Evolutionary conservation across 1,140 invertebrate genomes (phyloP), one percentile per base, ranked within the genome.

Genomic region (Drosophila tsacasi): DNA sequence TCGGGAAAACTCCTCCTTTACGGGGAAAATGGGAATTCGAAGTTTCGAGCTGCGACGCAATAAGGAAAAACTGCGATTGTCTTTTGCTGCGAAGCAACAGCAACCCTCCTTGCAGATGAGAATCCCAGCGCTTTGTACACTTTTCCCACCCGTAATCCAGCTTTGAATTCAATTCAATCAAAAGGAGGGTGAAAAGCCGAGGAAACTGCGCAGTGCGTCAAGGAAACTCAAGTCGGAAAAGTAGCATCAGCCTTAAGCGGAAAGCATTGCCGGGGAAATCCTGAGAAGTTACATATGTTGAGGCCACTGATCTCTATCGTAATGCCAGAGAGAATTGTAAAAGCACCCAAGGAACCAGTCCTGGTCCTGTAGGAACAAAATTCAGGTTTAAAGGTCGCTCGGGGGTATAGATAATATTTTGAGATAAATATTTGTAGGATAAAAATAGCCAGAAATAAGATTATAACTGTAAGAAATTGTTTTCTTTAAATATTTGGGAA

Each of bases 121-220:
- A 71, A 61, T 78, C 68, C 71, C 72, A 75, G 54, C 71, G 76
- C 42, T 50, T 63, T 61, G 66, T 54, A 57, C 59, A 71, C 64
- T 55, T 37, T 32, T 46, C 76, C 42, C 32, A 62, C 50, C 71
- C 60, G 79, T 83, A 81, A 85, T 74, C 68, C 76, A 27, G 59
- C 55, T 78, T 79, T 72, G 61, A 76, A 86, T 76, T 89, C 71
- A 83, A 89, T 87, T 89, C 66, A 83, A 89, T 87, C 76, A 83
- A 73, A 35, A 60, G 64, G 57, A 54, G 52, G 57, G 49, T 46
- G 46, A 55, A 55, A 77, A 69, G 37, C n/a, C 64, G 9, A 46
- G 64, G 49, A 71, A 71, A 71, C 58, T 69, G 64, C 64, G 58
- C 75, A 78, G 65, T 60, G 74, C 72, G 54, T 71, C 39, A 39